A percentile compares a stretch with the other conserved stretches of the same genome.
These are phyloP conservation scores for Cantharis nigra DNA, from an alignment of 2,888 invertebrate genomes.

Conservation along the genomic window DNA sequence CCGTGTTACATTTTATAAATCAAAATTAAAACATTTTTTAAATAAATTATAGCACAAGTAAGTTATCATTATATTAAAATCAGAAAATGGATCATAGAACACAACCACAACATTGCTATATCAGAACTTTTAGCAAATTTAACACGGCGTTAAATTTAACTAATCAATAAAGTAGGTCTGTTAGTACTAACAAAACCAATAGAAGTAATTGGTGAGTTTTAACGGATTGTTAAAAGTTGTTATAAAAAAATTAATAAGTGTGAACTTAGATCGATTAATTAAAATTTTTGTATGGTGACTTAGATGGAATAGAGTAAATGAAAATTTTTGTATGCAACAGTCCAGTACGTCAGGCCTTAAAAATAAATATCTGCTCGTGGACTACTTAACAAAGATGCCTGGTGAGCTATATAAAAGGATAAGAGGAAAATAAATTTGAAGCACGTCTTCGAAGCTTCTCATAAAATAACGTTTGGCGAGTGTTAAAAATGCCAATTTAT, in stretches of 20 bases:
- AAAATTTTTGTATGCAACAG: slow-evolving; percentile 16
- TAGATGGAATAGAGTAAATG: slow-evolving; percentile 13
- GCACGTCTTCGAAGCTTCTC: slow-evolving; percentile 27
- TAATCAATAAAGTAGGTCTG: too few species aligned
- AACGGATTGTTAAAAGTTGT: neutral
- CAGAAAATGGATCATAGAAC: too few species aligned
- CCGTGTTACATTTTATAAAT: slow-evolving; percentile 4
- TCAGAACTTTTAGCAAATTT: neutral
- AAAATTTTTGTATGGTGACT: neutral
- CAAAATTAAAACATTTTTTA: slow-evolving; percentile 3
- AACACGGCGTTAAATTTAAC: neutral
- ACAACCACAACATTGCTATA: neutral
- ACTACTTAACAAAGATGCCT: slow-evolving; percentile 42
- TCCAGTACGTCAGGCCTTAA: slow-evolving; percentile 39
- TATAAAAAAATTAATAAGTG: neutral
- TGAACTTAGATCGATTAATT: neutral
- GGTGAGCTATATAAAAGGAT: slow-evolving; percentile 36
- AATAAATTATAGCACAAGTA: neutral
- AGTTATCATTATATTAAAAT: neutral
- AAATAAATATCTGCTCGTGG: slow-evolving; percentile 44
- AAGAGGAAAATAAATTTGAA: slow-evolving; percentile 34
- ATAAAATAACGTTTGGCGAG: slow-evolving; percentile 27
- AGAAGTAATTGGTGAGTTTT: too few species aligned
- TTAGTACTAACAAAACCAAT: too few species aligned
- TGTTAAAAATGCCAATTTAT: slow-evolving; percentile 29